A percentile compares a stretch with the other conserved stretches of the same genome.
Evolutionary conservation across 2,797 vertebrate genomes (phyloP).

Genomic region (Crypturellus tataupa): DNA sequence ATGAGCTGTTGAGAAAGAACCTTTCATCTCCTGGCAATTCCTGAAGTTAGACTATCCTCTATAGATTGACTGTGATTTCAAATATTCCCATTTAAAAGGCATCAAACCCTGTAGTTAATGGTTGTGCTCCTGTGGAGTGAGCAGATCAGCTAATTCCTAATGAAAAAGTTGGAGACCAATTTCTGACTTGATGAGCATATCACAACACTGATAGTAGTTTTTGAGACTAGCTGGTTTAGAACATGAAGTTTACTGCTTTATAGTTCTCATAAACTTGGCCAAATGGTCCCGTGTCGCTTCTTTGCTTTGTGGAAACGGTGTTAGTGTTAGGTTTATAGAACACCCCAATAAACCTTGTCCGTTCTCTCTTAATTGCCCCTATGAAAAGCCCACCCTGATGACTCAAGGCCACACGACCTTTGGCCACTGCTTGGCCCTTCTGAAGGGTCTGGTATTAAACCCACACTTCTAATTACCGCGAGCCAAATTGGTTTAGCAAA

Average conservation of each 20-base stretch:
- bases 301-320: not conserved
- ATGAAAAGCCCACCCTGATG: not conserved
- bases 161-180: not conserved
- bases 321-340: not conserved
- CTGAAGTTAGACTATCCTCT: not conserved
- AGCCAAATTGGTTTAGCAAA: constrained; percentile 52
- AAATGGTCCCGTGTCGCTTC: fast-evolving
- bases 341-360: not conserved
- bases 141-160: not conserved
- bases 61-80: not conserved
- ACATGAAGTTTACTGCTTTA: not conserved
- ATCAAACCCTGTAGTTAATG: not conserved
- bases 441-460: constrained; percentile 26
- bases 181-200: not conserved
- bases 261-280: not conserved
- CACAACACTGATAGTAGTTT: not conserved
- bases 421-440: not conserved
- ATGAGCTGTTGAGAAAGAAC: not conserved
- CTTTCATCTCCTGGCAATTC: not conserved
- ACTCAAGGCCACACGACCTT: not conserved
- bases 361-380: not conserved
- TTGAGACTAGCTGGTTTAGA: not conserved
- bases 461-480: constrained; percentile 25
- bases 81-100: not conserved
- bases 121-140: not conserved